Evolutionary conservation across 1,140 invertebrate genomes (phyloP).

Genomic region (Trypoxylus dichotomus): DNA sequence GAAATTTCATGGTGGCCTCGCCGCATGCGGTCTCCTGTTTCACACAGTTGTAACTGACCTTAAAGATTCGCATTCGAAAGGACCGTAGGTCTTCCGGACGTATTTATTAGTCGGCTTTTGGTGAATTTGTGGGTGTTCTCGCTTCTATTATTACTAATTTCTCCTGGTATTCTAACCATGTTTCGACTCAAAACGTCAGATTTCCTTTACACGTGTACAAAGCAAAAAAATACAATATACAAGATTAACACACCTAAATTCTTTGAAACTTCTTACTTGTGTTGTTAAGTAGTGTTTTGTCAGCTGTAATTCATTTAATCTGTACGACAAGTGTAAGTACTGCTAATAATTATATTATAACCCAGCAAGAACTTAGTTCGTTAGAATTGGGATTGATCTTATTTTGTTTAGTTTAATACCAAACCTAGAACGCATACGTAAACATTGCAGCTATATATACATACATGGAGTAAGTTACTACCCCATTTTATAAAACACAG

Average conservation of each 20-base stretch:
- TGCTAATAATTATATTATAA: neutral
- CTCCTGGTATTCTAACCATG: neutral
- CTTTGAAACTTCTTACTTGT: no score
- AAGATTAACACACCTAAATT: no score
- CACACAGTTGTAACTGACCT: constrained; percentile 40
- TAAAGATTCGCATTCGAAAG: constrained; percentile 15
- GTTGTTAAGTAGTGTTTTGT: neutral
- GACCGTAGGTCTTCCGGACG: constrained; percentile 17
- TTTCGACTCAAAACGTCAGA: neutral
- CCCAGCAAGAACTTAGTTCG: no score
- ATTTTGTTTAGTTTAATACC: no score
- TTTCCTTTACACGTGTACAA: neutral
- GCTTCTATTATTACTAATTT: constrained; percentile 10
- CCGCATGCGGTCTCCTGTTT: constrained; percentile 41
- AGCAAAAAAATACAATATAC: no score
- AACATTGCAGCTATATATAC: no score
- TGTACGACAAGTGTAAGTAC: neutral
- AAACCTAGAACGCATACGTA: no score
- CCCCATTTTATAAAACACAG: no score
- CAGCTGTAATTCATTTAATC: neutral
- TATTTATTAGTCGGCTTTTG: constrained; percentile 36
- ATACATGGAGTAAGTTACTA: no score
- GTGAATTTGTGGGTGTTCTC: constrained; percentile 37
- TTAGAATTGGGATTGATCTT: no score
- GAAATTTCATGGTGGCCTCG: constrained; percentile 49